Base-by-base conservation (phyloP, 2,888 invertebrate species). In the Parnassius orleans region DNA sequence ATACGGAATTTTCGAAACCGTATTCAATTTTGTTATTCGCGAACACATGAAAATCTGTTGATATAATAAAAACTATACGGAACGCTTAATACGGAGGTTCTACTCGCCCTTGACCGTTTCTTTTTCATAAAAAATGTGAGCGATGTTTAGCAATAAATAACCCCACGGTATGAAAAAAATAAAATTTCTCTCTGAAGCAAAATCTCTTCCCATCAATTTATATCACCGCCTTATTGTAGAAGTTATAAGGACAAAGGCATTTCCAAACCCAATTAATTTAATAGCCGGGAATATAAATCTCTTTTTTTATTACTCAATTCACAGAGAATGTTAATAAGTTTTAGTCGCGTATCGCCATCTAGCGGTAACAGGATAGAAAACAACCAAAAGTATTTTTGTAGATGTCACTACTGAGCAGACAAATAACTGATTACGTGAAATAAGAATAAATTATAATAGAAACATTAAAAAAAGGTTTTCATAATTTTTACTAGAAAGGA, bases 191-290 rank as follows among this genome's bases (percentile, higher is more conserved):
- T 33, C 33, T 33, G 33, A 33, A 5, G 33, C 33, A 3, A 33
- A 33, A 33, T 33, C 33, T 33, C 7, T 33, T 33, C 33, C 33
- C 33, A 33, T 33, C 33, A 33, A 33, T 33, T 33, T 33, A 33
- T 61, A 46, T 50, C 19, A 42, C 14, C 19, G 14, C 10, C 42
- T 11, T 43, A n/a, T 41, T 19, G 41, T 57, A 7, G 15, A 19
- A 51, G 43, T 43, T 43, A 15, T 3, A 43, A 14, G 46, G 5
- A 57, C 47, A 53, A 61, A 57, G 46, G 48, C 33, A 43, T 43
- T 19, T 51, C 43, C 19, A 53, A 61, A 53, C 14, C 52, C 46
- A 61, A 53, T 57, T 57, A 61, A 61, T 61, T 5, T 54, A 14
- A 43, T 54, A 57, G 57, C 56, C 41, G 14, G 24, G 14, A 12